phyloP scores from a whole-genome alignment of 2,888 invertebrate species.

The Clanis bilineata region DNA sequence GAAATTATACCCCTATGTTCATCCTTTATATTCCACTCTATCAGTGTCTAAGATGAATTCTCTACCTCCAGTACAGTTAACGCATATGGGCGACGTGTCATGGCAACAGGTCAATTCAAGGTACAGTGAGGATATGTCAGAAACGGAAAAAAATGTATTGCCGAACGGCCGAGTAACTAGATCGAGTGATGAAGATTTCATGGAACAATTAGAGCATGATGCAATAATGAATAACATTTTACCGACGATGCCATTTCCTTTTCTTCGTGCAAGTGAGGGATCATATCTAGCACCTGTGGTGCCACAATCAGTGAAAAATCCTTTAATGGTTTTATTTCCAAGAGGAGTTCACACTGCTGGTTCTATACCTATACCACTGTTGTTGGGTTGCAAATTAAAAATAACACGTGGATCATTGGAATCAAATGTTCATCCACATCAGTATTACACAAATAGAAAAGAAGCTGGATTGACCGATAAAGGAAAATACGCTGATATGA shows the following conservation, averaged over 20 bases:
- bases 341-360: slow-evolving; percentile 20
- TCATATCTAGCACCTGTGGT: neutral
- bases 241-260: slow-evolving; percentile 64
- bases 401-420: slow-evolving; percentile 37
- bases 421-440: neutral
- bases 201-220: slow-evolving; percentile 54
- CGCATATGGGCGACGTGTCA: slow-evolving; percentile 39
- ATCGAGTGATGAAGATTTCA: slow-evolving; percentile 43
- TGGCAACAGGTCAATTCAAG: slow-evolving; percentile 18
- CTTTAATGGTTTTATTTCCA: slow-evolving; percentile 36
- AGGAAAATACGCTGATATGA: neutral
- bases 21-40: slow-evolving; percentile 29
- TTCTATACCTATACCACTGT: slow-evolving; percentile 46
- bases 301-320: slow-evolving; percentile 6
- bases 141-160: slow-evolving; percentile 28
- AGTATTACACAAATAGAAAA: neutral
- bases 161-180: slow-evolving; percentile 36
- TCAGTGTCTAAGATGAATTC: slow-evolving; percentile 30
- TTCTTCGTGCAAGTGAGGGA: slow-evolving; percentile 32
- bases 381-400: slow-evolving; percentile 52
- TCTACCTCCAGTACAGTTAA: slow-evolving; percentile 41
- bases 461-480: neutral
- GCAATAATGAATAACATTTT: slow-evolving; percentile 63
- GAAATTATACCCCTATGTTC: slow-evolving; percentile 26
- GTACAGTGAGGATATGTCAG: slow-evolving; percentile 27